phyloP scores from a whole-genome alignment of 2,888 invertebrate genomes.

The Hirtodrosophila duncani region DNA sequence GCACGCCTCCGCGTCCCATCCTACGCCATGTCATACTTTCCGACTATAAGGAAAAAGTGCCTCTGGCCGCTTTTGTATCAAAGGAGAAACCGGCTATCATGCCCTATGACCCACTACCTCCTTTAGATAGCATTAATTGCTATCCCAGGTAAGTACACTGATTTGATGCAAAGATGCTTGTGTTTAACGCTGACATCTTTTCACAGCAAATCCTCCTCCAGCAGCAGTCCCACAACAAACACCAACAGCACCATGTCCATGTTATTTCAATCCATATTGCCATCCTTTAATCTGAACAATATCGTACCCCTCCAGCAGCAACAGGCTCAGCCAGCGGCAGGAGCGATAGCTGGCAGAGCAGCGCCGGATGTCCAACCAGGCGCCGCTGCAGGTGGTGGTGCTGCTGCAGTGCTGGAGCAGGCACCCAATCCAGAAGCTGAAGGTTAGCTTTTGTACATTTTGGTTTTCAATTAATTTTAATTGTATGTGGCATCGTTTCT shows the following conservation, averaged over 20 bases:
- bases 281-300: conserved; percentile 81
- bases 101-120: conserved; percentile 89
- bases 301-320: conserved; percentile 45
- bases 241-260: conserved; percentile 79
- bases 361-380: conserved; percentile 19
- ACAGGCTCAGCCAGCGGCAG: conserved; percentile 30
- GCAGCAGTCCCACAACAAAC: conserved; percentile 73
- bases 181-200: not conserved
- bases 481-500: not conserved
- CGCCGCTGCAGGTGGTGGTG: conserved; percentile 24
- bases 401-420: conserved; percentile 4
- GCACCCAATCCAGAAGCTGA: conserved; percentile 45
- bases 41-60: conserved; percentile 79
- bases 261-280: conserved; percentile 86
- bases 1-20: conserved; percentile 76
- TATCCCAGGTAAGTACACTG: conserved; percentile 80
- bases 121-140: conserved; percentile 85
- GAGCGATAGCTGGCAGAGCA: no score
- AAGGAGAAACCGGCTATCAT: conserved; percentile 80
- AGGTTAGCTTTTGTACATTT: conserved; percentile 35
- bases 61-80: conserved; percentile 76
- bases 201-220: conserved; percentile 74
- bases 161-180: not conserved
- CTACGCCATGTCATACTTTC: conserved; percentile 77
- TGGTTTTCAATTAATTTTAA: conserved; percentile 3